Percentiles rank a stretch among this genome's conserved stretches.
phyloP scores from a whole-genome alignment of 2,797 vertebrate species.

The Myotis myotis region DNA sequence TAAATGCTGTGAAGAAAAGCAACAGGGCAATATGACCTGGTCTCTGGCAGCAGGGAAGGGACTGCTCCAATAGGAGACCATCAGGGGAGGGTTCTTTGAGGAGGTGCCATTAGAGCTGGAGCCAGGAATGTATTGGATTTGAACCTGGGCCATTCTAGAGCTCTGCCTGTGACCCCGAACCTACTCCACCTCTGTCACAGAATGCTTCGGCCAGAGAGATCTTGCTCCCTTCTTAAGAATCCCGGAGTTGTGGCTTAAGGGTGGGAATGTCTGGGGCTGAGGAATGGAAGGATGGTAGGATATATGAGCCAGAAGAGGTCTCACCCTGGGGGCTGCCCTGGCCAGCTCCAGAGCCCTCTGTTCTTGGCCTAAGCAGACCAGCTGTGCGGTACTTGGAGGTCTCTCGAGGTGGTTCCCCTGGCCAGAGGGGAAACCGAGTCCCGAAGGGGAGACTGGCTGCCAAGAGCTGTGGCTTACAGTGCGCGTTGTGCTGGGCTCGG shows the following conservation, averaged over 20 bases:
- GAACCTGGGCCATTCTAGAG: not conserved
- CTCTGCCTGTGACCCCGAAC: not conserved
- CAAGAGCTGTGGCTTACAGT: not conserved
- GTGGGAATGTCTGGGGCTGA: not conserved
- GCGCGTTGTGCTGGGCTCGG: not conserved
- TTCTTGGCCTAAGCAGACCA: not conserved
- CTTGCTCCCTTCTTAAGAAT: not conserved
- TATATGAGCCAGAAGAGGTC: fast-evolving
- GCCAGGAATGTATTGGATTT: not conserved
- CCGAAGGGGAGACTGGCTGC: not conserved
- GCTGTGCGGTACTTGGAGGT: not conserved
- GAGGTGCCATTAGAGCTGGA: not conserved
- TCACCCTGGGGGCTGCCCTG: not conserved
- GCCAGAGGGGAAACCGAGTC: not conserved
- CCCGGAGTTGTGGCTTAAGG: not conserved
- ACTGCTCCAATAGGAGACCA: not conserved
- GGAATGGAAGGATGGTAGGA: not conserved
- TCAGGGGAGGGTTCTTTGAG: not conserved
- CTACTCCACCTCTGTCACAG: not conserved
- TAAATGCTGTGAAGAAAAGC: not conserved
- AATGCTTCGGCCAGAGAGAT: not conserved
- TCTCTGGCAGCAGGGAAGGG: not conserved
- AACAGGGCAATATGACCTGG: not conserved
- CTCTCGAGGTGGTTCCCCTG: not conserved
- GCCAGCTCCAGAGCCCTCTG: not conserved